phyloP scores from a whole-genome alignment of 2,888 invertebrate genomes.

The Agrenia bidenticulata region DNA sequence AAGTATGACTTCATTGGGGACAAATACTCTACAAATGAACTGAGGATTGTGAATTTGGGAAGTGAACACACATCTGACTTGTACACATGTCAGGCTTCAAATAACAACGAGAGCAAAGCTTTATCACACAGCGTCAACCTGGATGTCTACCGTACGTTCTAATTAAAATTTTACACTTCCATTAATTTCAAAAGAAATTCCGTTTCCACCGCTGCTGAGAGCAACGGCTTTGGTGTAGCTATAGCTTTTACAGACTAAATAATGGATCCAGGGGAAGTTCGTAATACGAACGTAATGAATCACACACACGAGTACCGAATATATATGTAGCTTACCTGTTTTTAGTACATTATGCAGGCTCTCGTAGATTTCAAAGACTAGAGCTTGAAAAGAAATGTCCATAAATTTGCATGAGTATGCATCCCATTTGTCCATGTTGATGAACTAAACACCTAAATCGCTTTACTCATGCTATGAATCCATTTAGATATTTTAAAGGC shows the following conservation, averaged over 20 bases:
- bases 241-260: constrained; percentile 12
- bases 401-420: too few relatives aligned
- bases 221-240: not conserved
- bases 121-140: constrained; percentile 72
- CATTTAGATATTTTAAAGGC: too few relatives aligned
- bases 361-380: too few relatives aligned
- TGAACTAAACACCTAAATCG: too few relatives aligned
- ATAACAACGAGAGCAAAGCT: constrained; percentile 69
- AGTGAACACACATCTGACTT: constrained; percentile 71
- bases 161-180: constrained; percentile 16
- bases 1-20: constrained; percentile 65
- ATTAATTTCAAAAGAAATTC: not conserved
- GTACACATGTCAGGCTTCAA: constrained; percentile 76
- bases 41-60: constrained; percentile 71
- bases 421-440: too few relatives aligned
- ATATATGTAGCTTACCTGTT: too few relatives aligned
- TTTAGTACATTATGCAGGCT: too few relatives aligned
- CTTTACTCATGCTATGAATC: too few relatives aligned
- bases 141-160: constrained; percentile 66
- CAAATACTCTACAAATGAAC: constrained; percentile 68
- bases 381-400: too few relatives aligned
- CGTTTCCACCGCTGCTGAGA: not conserved
- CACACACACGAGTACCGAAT: too few relatives aligned
- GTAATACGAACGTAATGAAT: too few relatives aligned
- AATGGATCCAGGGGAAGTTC: too few relatives aligned